phyloP scores from a whole-genome alignment of 2,797 vertebrate species.

The Gymnothorax reevesii region DNA sequence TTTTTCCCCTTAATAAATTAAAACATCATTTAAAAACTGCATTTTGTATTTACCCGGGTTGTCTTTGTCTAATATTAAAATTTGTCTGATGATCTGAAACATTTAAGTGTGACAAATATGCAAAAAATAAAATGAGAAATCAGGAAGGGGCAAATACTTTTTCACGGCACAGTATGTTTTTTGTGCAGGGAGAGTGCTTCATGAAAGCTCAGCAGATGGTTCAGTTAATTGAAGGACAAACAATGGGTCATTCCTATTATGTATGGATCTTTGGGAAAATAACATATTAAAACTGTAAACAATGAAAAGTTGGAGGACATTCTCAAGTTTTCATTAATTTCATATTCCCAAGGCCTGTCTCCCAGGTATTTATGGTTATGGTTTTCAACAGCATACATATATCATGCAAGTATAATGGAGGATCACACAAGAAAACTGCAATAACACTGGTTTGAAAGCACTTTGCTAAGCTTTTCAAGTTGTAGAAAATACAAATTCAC shows the following conservation, averaged over 20 bases:
- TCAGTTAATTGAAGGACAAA: neutral
- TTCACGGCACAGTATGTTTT: too few species aligned
- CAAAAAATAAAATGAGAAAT: too few species aligned
- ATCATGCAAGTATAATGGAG: neutral
- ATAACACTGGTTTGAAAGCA: neutral
- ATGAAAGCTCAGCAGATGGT: constrained; percentile 6
- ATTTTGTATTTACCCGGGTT: too few species aligned
- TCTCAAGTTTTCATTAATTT: constrained; percentile 32
- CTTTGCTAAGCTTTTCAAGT: neutral
- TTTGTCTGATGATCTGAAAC: too few species aligned
- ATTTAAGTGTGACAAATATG: too few species aligned
- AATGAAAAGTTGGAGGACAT: neutral
- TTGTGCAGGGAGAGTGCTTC: neutral
- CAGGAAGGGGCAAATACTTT: too few species aligned
- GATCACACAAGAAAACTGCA: constrained; percentile 17
- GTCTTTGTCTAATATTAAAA: too few species aligned
- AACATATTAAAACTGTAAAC: constrained; percentile 8
- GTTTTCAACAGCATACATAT: constrained; percentile 5
- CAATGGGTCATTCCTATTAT: constrained; percentile 20
- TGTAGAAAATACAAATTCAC: neutral
- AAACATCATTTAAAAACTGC: too few species aligned
- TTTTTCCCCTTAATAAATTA: too few species aligned
- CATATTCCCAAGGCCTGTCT: constrained; percentile 14
- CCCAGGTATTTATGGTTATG: constrained; percentile 1
- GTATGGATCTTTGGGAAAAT: neutral